Evolutionary conservation across 2,113 vertebrate genomes (phyloP).

Genomic region (Tachysurus fulvidraco): DNA sequence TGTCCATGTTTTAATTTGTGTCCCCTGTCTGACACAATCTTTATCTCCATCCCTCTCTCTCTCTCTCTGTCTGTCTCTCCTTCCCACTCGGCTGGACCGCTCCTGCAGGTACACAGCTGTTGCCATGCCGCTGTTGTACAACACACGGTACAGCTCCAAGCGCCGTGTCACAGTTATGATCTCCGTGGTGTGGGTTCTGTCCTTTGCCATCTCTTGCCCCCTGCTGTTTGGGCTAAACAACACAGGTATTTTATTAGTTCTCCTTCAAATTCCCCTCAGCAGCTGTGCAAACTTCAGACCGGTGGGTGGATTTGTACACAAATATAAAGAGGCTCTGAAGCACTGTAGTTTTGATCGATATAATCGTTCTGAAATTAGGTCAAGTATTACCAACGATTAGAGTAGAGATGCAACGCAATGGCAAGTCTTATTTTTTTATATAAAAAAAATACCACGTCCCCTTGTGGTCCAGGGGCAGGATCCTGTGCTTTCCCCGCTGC

Average conservation of each 20-base stretch:
- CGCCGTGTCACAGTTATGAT: conserved; percentile 95
- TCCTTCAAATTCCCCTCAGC: neutral
- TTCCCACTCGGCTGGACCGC: neutral
- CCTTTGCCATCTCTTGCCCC: conserved; percentile 95
- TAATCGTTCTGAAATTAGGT: neutral
- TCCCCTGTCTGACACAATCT: conserved; percentile 1
- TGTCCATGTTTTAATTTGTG: conserved; percentile 9
- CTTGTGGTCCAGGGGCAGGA: too few species aligned
- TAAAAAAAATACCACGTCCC: too few species aligned
- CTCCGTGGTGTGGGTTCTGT: conserved; percentile 92
- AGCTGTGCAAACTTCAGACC: neutral
- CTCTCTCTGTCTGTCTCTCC: neutral
- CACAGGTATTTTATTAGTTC: conserved; percentile 76
- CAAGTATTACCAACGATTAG: neutral
- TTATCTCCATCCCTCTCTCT: neutral
- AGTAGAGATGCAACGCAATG: neutral
- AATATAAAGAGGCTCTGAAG: neutral
- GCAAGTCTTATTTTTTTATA: neutral
- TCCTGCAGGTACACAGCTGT: conserved; percentile 91
- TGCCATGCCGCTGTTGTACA: conserved; percentile 98
- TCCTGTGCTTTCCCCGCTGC: too few species aligned
- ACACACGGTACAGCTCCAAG: conserved; percentile 95
- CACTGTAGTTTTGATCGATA: neutral
- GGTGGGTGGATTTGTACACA: neutral
- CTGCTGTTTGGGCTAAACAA: conserved; percentile 94